phyloP scores from a whole-genome alignment of 2,888 invertebrate genomes.

The Glyphotaelius pellucidus region DNA sequence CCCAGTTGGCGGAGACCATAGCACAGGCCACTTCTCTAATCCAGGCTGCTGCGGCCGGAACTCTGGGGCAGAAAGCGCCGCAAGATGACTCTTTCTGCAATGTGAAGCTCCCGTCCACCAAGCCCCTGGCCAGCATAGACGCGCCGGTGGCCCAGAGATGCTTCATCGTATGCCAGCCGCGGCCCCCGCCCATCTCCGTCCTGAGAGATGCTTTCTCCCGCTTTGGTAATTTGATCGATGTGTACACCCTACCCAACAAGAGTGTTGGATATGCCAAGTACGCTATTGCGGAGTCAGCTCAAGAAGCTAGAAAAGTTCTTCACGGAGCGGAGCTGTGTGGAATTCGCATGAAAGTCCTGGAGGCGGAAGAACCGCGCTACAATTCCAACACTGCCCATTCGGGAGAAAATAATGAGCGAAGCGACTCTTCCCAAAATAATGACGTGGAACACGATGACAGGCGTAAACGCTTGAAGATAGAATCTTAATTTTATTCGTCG shows the following conservation, averaged over 20 bases:
- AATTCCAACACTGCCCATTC: constrained; percentile 34
- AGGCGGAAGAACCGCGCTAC: constrained; percentile 84
- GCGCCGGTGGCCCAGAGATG: constrained; percentile 82
- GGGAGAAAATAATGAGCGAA: constrained; percentile 34
- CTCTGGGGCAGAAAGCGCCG: constrained; percentile 68
- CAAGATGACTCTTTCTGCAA: constrained; percentile 78
- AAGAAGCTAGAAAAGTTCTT: constrained; percentile 85
- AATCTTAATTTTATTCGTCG: constrained; percentile 41
- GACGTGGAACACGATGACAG: constrained; percentile 66
- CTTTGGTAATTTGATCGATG: constrained; percentile 93
- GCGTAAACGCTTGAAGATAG: constrained; percentile 68
- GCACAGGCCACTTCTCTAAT: constrained; percentile 87
- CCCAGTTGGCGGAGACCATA: constrained; percentile 84
- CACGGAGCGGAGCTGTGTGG: constrained; percentile 94
- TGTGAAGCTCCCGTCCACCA: constrained; percentile 84
- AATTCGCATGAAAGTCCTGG: constrained; percentile 90
- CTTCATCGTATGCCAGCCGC: constrained; percentile 81
- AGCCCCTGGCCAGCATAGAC: constrained; percentile 84
- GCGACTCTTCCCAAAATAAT: constrained; percentile 43
- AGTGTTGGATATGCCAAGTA: constrained; percentile 96
- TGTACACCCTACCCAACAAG: constrained; percentile 91
- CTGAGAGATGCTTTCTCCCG: constrained; percentile 93
- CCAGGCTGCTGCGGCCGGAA: constrained; percentile 79
- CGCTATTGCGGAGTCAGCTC: constrained; percentile 85
- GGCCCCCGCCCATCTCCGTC: constrained; percentile 86